Evolutionary conservation across 2,113 vertebrate genomes (phyloP), one percentile per base, ranked within the genome.

Genomic region (Macquaria ambigua): DNA sequence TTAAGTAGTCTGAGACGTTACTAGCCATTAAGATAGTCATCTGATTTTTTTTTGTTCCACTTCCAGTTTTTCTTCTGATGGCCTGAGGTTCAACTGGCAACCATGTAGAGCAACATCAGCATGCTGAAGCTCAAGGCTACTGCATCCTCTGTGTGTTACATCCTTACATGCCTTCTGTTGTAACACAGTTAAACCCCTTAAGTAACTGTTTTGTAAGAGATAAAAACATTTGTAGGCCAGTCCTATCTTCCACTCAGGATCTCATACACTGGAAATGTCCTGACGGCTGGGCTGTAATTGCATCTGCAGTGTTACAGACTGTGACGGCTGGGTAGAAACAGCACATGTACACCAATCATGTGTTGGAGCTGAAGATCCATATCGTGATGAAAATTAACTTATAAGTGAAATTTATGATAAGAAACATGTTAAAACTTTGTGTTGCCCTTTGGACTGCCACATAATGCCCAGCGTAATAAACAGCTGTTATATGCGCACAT

Each of bases 71-170:
- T 43, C n/a, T 28, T 41, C 31, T 66, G 31, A 53, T 66, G 23
- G 50, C 61, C 74, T 18, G 61, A 39, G 74, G 59, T 53, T 74
- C 7, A 53, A 62, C 63, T 70, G 53, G n/a, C 11, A 76, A 34
- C 56, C 14, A 18, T n/a, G 50, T 20, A n/a, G 9, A 46, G 37
- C 37, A 73, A 66, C 69, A 74, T 37, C 25, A 82, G 53, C 25
- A n/a, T 28, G 31, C 20, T 5, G 20, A 15, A 34, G 69, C 34
- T 74, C 50, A n/a, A 20, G 50, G 61, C 59, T 11, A 15, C 67
- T 16, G 31, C 31, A 23, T n/a, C 37, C 31, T 61, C 31, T 52
- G 46, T 12, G 25, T 37, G 48, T 53, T 70, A 1, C 66, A 46
- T 52, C 23, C 1, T 34, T n/a, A 39, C 37, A 56, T 48, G 25